phyloP scores from a whole-genome alignment of 53 echinoderm and acorn worm species.

The Mesocentrotus franciscanus region DNA sequence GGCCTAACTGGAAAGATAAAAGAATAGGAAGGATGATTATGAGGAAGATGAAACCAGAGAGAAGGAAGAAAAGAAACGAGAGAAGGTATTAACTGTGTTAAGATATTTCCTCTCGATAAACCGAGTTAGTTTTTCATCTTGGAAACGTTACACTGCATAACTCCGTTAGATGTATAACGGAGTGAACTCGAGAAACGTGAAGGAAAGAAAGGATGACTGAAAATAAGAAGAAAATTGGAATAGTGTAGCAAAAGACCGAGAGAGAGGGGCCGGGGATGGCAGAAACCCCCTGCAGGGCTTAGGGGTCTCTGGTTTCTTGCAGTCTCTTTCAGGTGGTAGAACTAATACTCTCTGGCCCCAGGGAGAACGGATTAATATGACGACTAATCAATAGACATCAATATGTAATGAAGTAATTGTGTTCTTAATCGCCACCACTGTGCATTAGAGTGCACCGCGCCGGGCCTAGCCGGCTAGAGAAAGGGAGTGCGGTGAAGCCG shows the following conservation, averaged over 20 bases:
- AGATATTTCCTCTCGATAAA: not conserved
- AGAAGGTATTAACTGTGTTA: not conserved
- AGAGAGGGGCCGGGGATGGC: not conserved
- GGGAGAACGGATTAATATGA: constrained; percentile 61
- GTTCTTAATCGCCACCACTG: constrained; percentile 38
- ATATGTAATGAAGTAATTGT: constrained; percentile 69
- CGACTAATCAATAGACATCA: constrained; percentile 53
- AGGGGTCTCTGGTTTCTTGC: not conserved
- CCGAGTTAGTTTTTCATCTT: not conserved
- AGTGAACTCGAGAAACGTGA: not conserved
- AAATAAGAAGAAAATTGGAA: not conserved
- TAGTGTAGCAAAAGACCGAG: not conserved
- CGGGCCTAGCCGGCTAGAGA: constrained; percentile 29
- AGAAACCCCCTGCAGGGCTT: constrained; percentile 11
- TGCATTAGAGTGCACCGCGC: constrained; percentile 46
- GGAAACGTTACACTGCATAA: not conserved
- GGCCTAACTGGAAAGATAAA: no score
- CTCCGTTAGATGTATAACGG: not conserved
- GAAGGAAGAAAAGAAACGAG: no score
- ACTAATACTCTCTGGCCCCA: constrained; percentile 49
- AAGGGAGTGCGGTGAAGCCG: not conserved
- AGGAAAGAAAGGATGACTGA: not conserved
- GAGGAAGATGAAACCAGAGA: no score
- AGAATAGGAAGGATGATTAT: no score
- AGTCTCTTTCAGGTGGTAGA: constrained; percentile 49